Conservation (phyloP, 2,888 invertebrate species). For the Thecocarcelia acutangulata region DNA sequence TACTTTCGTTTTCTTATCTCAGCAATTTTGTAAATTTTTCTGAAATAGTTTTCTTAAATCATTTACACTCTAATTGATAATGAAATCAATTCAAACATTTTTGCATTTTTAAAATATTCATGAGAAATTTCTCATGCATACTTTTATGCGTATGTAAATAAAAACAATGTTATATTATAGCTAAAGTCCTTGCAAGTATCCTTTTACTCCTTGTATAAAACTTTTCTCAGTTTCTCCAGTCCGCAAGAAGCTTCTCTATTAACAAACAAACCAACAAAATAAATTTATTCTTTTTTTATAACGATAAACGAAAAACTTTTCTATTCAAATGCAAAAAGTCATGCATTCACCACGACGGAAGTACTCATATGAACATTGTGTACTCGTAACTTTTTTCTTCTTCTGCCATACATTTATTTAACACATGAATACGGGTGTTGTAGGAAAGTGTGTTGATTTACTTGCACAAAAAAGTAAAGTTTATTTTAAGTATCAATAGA, state of each 20-base stretch:
- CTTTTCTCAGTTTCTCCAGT: not conserved
- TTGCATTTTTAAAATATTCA: constrained; percentile 15
- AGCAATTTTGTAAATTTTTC: constrained; percentile 18
- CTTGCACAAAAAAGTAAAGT: constrained; percentile 56
- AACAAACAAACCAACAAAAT: constrained; percentile 43
- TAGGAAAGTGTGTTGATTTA: constrained; percentile 39
- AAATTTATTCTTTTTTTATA: constrained; percentile 55
- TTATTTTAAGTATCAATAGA: constrained; percentile 68
- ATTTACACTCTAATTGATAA: constrained; percentile 36
- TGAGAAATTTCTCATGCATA: constrained; percentile 7
- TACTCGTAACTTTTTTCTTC: not conserved
- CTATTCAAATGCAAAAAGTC: constrained; percentile 30
- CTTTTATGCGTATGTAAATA: constrained; percentile 2
- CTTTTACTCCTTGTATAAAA: constrained; percentile 14
- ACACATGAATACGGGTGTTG: constrained; percentile 3
- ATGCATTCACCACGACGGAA: constrained; percentile 54
- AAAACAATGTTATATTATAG: constrained; percentile 72
- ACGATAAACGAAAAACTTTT: constrained; percentile 59
- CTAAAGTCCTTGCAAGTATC: constrained; percentile 75
- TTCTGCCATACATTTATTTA: not conserved
- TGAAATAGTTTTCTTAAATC: constrained; percentile 24
- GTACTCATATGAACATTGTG: constrained; percentile 13
- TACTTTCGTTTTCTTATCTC: not conserved
- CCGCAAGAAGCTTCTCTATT: constrained; percentile 34
- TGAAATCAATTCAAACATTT: constrained; percentile 41